Percentiles rank a stretch among this genome's conserved stretches.
phyloP scores from a whole-genome alignment of 2,797 vertebrate genomes.

The Neosilurus mollespiculum region DNA sequence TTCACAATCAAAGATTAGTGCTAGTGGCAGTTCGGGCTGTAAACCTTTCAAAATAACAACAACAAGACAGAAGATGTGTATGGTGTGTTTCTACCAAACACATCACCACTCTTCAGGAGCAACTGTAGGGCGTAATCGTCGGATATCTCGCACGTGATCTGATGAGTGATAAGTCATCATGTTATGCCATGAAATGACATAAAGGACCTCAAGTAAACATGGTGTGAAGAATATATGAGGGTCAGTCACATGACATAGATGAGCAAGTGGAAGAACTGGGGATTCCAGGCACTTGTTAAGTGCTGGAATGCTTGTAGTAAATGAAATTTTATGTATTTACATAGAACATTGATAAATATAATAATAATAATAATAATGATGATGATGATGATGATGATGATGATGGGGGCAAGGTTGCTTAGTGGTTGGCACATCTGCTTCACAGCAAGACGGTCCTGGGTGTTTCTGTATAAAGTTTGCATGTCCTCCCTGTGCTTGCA shows the following conservation, averaged over 20 bases:
- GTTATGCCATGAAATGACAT: background rate
- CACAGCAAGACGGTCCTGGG: too few species aligned
- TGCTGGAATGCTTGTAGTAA: background rate
- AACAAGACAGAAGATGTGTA: background rate
- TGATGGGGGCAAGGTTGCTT: too few species aligned
- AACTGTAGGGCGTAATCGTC: background rate
- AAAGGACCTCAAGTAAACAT: background rate
- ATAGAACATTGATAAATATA: background rate
- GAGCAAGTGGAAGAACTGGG: background rate
- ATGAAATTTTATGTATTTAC: background rate
- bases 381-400: too few species aligned
- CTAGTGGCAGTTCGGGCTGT: constrained; percentile 30
- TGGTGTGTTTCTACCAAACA: background rate
- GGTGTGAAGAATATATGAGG: background rate
- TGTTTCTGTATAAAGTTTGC: too few species aligned
- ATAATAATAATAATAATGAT: background rate
- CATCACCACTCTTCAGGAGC: background rate
- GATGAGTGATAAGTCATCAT: background rate
- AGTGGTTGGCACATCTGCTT: too few species aligned
- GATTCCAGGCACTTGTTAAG: background rate
- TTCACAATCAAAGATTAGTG: constrained; percentile 55
- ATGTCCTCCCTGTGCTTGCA: too few species aligned
- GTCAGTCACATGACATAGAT: background rate
- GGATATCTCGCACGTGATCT: background rate
- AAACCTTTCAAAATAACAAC: constrained; percentile 16